Conservation (phyloP, 2,113 vertebrate species). For the Todiramphus chloris region DNA sequence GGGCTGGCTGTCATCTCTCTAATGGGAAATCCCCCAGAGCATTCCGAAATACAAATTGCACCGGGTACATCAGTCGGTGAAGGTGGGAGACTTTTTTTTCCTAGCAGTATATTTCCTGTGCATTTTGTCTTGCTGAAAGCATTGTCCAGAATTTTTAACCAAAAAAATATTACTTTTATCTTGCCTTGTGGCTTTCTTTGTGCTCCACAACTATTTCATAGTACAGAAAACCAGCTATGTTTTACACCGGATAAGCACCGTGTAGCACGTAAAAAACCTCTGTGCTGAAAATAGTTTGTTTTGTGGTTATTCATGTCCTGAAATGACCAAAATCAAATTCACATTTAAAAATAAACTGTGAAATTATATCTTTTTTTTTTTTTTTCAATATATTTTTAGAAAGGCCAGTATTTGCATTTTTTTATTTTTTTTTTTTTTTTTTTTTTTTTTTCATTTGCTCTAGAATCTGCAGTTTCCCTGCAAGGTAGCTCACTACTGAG, state of each 20-base stretch:
- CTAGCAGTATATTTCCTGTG: neutral
- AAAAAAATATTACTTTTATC: neutral
- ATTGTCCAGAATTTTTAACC: neutral
- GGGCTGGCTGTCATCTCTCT: neutral
- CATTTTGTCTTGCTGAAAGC: neutral
- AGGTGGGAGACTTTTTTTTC: neutral
- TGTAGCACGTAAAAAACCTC: neutral
- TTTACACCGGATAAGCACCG: neutral
- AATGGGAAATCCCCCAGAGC: too few species aligned
- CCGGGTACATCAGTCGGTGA: neutral
- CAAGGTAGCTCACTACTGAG: neutral
- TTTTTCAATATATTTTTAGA: neutral
- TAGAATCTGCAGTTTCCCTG: neutral
- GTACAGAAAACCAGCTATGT: neutral
- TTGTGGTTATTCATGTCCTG: slow-evolving; percentile 25
- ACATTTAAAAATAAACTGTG: neutral
- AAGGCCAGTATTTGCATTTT: neutral
- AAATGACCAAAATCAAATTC: slow-evolving; percentile 6
- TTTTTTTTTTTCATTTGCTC: neutral
- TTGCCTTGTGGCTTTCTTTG: neutral
- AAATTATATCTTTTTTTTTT: neutral
- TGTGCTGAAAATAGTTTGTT: slow-evolving; percentile 26
- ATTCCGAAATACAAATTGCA: neutral
- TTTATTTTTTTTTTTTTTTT: neutral
- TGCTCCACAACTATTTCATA: neutral